phyloP scores from a whole-genome alignment of 2,888 invertebrate genomes.

The Dexiosoma caninum region DNA sequence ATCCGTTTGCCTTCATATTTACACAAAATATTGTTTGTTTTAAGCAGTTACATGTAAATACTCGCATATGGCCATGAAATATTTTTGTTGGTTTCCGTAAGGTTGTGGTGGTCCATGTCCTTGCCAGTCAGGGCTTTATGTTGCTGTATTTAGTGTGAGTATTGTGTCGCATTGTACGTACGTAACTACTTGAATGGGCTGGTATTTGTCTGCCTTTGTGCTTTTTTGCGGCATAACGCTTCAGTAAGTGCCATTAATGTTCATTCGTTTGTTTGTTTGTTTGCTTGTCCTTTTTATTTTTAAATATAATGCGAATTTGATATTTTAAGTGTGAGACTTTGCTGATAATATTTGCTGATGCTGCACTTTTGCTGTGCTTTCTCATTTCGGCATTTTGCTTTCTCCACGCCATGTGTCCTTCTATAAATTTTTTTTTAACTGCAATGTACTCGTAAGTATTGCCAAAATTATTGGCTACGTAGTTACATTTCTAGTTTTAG shows the following conservation, averaged over 20 bases:
- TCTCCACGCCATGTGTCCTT: constrained; percentile 9
- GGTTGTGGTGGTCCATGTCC: constrained; percentile 37
- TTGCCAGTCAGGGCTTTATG: constrained; percentile 28
- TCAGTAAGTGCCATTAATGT: constrained; percentile 74
- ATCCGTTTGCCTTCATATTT: constrained; percentile 49
- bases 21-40: constrained; percentile 61
- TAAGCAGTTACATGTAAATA: constrained; percentile 50
- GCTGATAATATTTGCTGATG: constrained; percentile 59
- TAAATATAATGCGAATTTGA: neutral
- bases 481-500: neutral
- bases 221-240: constrained; percentile 73
- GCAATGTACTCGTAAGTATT: constrained; percentile 17
- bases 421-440: constrained; percentile 25
- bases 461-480: constrained; percentile 36
- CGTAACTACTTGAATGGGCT: constrained; percentile 49
- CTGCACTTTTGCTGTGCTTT: constrained; percentile 34
- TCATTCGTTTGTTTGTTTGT: constrained; percentile 67
- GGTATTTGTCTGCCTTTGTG: constrained; percentile 64
- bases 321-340: constrained; percentile 42
- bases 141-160: neutral
- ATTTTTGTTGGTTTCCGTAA: constrained; percentile 6
- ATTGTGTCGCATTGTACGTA: constrained; percentile 67
- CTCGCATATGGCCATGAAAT: neutral
- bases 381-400: neutral
- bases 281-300: constrained; percentile 3